phyloP scores from a whole-genome alignment of 1,140 invertebrate genomes.

The Cataglyphis hispanica region DNA sequence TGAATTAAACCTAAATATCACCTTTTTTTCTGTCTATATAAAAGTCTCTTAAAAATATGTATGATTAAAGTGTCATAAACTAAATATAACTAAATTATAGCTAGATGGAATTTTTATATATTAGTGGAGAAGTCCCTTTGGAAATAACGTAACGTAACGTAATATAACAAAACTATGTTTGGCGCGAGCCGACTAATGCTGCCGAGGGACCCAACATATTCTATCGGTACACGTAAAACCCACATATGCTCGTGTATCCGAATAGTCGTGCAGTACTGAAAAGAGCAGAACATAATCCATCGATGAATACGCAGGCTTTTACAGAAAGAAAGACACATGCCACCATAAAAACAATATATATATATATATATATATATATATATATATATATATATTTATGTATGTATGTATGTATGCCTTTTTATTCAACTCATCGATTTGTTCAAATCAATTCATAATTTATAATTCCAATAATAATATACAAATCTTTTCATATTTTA shows the following conservation, averaged over 20 bases:
- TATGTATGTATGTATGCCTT: neutral
- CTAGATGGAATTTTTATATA: neutral
- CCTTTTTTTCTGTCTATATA: neutral
- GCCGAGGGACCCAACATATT: neutral
- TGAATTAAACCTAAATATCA: neutral
- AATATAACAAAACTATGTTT: constrained; percentile 5
- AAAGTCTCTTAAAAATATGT: neutral
- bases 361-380: neutral
- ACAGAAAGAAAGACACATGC: constrained; percentile 6
- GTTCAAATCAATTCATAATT: neutral
- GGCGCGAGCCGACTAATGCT: neutral
- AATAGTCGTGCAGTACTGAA: neutral
- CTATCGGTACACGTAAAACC: constrained; percentile 1
- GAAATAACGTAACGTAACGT: neutral
- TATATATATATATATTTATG: neutral
- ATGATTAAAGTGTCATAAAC: too few species aligned
- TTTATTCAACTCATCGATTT: neutral
- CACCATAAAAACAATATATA: neutral
- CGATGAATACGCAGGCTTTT: constrained; percentile 12
- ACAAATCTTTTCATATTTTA: constrained; percentile 2
- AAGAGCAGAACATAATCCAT: constrained; percentile 7
- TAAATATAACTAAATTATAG: neutral
- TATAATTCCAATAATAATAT: neutral
- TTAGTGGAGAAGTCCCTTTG: neutral
- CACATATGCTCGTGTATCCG: neutral